Evolutionary conservation across 1,140 invertebrate genomes (phyloP).

Genomic region (Lutraria rhynchaena): DNA sequence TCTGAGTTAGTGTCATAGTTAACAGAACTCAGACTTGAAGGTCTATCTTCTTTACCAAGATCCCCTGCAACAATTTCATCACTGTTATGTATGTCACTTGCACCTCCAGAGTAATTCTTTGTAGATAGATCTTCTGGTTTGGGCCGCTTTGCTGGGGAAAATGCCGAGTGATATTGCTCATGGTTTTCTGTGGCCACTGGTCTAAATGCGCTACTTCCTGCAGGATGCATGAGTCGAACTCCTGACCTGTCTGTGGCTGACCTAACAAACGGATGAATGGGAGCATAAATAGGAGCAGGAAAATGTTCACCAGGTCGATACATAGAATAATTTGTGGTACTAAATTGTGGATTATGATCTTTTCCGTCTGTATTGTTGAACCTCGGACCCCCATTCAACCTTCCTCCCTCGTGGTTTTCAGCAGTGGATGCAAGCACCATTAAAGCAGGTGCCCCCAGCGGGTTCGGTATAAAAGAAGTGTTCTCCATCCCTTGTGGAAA

Average conservation of each 20-base stretch:
- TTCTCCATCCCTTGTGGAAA: constrained; percentile 85
- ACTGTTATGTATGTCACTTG: not conserved
- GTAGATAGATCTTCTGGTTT: constrained; percentile 73
- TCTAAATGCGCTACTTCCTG: constrained; percentile 76
- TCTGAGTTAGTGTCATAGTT: constrained; percentile 77
- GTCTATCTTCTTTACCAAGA: constrained; percentile 72
- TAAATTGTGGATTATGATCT: constrained; percentile 72
- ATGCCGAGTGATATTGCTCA: constrained; percentile 78
- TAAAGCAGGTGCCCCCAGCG: constrained; percentile 89
- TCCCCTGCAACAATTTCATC: not conserved
- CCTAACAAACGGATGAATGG: constrained; percentile 74
- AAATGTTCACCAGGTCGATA: constrained; percentile 77
- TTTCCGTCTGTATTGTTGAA: constrained; percentile 73
- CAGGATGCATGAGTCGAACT: constrained; percentile 70
- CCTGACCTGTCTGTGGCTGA: constrained; percentile 68
- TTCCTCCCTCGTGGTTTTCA: constrained; percentile 86
- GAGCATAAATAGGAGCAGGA: constrained; percentile 76
- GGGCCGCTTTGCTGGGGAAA: constrained; percentile 76
- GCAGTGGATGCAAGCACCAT: constrained; percentile 91
- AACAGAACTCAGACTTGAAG: constrained; percentile 76
- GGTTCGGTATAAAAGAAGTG: constrained; percentile 87
- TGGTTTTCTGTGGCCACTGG: constrained; percentile 70
- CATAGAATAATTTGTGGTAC: constrained; percentile 72
- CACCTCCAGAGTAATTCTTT: constrained; percentile 9
- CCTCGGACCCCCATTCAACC: constrained; percentile 67